Evolutionary conservation across 30 jellyfish, hydroid and myxozoan genomes (phyloP).

Genomic region (Pelagia noctiluca): DNA sequence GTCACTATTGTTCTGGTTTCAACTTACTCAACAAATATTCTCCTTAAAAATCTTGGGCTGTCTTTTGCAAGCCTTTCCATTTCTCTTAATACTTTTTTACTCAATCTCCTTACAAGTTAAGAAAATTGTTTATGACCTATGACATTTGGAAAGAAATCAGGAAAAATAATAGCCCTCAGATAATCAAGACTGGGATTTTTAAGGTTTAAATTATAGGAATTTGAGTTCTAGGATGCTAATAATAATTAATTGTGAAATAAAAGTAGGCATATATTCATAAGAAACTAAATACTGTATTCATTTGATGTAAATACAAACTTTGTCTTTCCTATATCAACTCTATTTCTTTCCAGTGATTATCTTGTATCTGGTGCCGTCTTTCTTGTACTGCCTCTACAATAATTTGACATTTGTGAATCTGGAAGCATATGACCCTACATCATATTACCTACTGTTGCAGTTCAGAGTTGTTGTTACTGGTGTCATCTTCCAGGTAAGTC

Average conservation of each 20-base stretch:
- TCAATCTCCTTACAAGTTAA: too few relatives aligned
- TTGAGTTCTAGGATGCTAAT: too few relatives aligned
- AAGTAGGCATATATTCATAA: too few relatives aligned
- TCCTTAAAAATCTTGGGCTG: background rate
- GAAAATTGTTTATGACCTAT: too few relatives aligned
- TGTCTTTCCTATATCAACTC: background rate
- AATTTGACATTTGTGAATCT: slow-evolving; percentile 93
- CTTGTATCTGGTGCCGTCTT: slow-evolving; percentile 91
- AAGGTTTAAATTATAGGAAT: background rate
- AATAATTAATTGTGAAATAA: too few relatives aligned
- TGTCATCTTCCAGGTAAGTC: slow-evolving; percentile 88
- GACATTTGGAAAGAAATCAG: background rate
- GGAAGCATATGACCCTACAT: slow-evolving; percentile 94
- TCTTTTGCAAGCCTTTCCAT: too few relatives aligned
- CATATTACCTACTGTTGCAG: slow-evolving; percentile 91
- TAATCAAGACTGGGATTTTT: background rate
- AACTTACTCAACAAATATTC: background rate
- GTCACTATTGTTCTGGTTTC: background rate
- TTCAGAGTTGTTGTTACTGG: slow-evolving; percentile 98
- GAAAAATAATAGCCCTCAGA: background rate
- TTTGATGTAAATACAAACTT: background rate
- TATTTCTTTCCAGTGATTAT: slow-evolving; percentile 63
- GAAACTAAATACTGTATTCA: background rate
- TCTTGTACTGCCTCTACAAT: slow-evolving; percentile 91
- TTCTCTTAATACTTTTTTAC: too few relatives aligned